Evolutionary conservation across 2,797 vertebrate species (phyloP).

Genomic region (Tokudaia tokunoshimensis): DNA sequence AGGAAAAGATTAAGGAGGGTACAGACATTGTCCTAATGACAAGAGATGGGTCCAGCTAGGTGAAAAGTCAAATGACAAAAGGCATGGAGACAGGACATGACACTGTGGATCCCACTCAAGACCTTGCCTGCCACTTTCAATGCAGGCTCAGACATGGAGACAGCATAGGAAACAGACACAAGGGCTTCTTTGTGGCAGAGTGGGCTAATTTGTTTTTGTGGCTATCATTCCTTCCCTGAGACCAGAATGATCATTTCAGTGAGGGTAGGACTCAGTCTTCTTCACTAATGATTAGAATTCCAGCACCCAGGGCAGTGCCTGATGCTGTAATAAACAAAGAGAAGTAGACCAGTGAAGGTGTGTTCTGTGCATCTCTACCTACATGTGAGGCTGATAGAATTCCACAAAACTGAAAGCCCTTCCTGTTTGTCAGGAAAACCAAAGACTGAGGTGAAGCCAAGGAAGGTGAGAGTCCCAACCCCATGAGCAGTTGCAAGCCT

Average conservation of each 20-base stretch:
- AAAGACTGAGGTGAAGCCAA: neutral
- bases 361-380: neutral
- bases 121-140: neutral
- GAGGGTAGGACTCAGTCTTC: neutral
- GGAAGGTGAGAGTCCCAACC: neutral
- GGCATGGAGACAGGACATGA: neutral
- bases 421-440: neutral
- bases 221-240: neutral
- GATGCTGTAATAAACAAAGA: neutral
- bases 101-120: neutral
- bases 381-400: neutral
- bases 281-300: neutral
- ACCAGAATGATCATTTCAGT: neutral
- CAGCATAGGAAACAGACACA: neutral
- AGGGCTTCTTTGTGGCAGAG: too few species aligned
- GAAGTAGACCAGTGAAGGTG: neutral
- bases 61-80: neutral
- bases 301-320: neutral
- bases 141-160: neutral
- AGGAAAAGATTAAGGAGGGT: conserved; percentile 9
- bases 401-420: neutral
- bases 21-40: neutral
- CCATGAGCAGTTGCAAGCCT: neutral
- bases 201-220: neutral
- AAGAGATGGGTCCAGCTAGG: neutral